phyloP scores from a whole-genome alignment of 2,113 vertebrate species.

The Emberiza fucata region DNA sequence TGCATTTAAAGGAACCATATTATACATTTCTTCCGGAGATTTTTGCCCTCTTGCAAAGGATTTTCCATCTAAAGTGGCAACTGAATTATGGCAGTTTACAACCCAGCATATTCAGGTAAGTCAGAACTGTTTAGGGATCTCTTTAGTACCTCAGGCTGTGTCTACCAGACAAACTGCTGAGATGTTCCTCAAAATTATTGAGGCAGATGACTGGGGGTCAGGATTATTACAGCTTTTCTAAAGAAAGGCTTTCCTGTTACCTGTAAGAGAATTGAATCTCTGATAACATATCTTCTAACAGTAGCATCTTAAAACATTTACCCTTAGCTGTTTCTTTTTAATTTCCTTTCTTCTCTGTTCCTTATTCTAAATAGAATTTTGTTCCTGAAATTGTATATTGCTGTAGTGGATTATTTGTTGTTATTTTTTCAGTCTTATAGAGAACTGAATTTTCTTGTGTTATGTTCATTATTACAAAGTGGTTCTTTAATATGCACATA shows the following conservation, averaged over 20 bases:
- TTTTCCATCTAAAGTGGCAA: not conserved
- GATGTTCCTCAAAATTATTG: constrained; percentile 1
- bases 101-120: constrained; percentile 2
- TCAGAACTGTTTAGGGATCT: constrained; percentile 6
- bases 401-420: not conserved
- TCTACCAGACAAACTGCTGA: constrained; percentile 23
- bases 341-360: not conserved
- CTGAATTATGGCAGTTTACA: not conserved
- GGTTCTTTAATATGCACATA: not conserved
- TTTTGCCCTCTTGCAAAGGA: not conserved
- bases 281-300: not conserved
- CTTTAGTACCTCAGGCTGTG: not conserved
- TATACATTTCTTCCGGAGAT: not conserved
- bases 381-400: not conserved
- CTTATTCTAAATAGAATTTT: not conserved
- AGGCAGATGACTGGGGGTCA: not conserved
- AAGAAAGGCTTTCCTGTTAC: not conserved
- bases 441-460: not conserved
- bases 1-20: not conserved
- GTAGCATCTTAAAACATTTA: not conserved
- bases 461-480: not conserved
- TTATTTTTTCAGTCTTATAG: not conserved
- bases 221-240: not conserved
- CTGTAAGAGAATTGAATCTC: not conserved
- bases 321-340: not conserved